Percentiles rank a stretch among this genome's conserved stretches.
Conservation (phyloP, 2,888 invertebrate genomes). For the Heliconius cydno region DNA sequence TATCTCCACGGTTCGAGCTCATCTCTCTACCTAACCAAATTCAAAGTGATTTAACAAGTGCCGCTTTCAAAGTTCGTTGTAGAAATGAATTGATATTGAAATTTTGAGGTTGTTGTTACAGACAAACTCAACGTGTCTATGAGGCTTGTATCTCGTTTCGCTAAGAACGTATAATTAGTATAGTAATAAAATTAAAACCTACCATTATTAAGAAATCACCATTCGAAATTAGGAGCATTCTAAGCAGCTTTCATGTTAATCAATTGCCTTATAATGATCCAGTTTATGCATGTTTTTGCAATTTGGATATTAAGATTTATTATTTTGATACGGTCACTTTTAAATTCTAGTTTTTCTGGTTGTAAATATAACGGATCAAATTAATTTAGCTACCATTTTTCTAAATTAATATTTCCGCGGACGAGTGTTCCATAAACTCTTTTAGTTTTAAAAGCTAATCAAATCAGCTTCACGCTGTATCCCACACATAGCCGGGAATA, state of each 20-base stretch:
- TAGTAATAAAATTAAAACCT: not conserved
- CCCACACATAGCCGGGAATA: too few relatives aligned
- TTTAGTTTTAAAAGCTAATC: not conserved
- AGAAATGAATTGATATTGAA: too few relatives aligned
- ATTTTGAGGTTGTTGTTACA: too few relatives aligned
- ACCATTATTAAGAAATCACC: not conserved
- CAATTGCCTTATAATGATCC: constrained; percentile 24
- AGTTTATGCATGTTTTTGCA: constrained; percentile 29
- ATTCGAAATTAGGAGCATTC: constrained; percentile 2
- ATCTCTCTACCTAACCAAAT: too few relatives aligned
- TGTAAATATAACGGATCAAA: constrained; percentile 25
- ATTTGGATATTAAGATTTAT: constrained; percentile 28
- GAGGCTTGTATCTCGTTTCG: too few relatives aligned
- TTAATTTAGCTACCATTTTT: constrained; percentile 25
- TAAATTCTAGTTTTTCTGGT: constrained; percentile 29
- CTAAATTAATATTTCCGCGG: constrained; percentile 17
- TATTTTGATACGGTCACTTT: constrained; percentile 21
- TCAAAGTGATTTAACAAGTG: too few relatives aligned
- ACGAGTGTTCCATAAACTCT: constrained; percentile 4
- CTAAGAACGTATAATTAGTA: too few relatives aligned
- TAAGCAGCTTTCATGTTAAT: constrained; percentile 16
- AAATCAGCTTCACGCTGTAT: too few relatives aligned
- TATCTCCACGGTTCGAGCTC: too few relatives aligned
- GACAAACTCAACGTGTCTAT: too few relatives aligned
- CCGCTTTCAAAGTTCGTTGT: too few relatives aligned